Percentiles rank a stretch among this genome's conserved stretches.
These are phyloP conservation scores for Steinernema carpocapsae DNA, from an alignment of 2,888 invertebrate genomes.

Conservation along the genomic window DNA sequence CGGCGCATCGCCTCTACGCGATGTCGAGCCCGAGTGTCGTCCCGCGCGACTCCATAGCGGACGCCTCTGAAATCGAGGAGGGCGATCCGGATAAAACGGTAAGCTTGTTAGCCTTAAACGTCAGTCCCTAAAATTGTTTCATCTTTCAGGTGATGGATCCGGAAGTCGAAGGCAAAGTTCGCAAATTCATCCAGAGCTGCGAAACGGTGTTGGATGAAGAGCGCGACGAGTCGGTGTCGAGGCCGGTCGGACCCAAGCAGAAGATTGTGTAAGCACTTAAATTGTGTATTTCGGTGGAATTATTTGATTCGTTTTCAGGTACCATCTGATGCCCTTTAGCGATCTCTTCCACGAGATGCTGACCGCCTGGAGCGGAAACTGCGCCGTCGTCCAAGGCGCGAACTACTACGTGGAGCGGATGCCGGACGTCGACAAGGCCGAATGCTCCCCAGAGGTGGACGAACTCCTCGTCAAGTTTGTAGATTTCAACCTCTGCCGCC, in stretches of 20 bases:
- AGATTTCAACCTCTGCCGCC: neutral
- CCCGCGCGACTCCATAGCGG: neutral
- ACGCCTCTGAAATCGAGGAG: neutral
- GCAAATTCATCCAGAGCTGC: neutral
- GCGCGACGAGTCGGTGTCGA: neutral
- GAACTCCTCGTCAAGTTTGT: neutral
- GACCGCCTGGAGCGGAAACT: neutral
- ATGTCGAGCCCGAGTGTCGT: neutral
- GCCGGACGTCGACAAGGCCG: neutral
- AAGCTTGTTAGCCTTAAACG: neutral
- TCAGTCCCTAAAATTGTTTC: neutral
- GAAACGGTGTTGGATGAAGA: neutral
- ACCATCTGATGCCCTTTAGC: constrained; percentile 2
- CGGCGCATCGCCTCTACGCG: constrained; percentile 9
- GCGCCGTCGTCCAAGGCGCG: neutral
- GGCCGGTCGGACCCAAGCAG: neutral
- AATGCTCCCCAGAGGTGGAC: constrained; percentile 2
- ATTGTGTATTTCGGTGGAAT: neutral
- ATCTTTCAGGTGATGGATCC: neutral
- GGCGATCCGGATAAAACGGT: constrained; percentile 12
- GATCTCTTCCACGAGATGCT: constrained; percentile 7
- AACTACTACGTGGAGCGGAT: constrained; percentile 18
- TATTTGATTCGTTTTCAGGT: neutral
- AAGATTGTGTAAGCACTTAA: constrained; percentile 8
- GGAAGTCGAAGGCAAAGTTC: neutral